Conservation (phyloP, 2,888 invertebrate species). For the Dasysyrphus tricinctus region DNA sequence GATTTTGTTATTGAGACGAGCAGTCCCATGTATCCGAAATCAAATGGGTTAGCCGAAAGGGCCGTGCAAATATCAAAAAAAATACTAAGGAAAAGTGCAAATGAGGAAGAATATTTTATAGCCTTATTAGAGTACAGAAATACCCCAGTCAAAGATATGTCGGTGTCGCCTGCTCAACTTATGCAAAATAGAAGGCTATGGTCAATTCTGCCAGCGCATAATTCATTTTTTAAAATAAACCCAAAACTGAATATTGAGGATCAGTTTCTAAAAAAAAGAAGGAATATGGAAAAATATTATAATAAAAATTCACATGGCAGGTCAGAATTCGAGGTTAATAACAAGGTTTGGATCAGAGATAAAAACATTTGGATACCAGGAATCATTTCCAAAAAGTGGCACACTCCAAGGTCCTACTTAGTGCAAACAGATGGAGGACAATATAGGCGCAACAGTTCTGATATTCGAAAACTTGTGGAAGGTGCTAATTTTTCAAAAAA, state of each 20-base stretch:
- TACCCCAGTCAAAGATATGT: constrained; percentile 35
- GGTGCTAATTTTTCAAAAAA: background rate
- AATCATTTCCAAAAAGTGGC: constrained; percentile 34
- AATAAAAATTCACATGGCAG: background rate
- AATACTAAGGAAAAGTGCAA: too few relatives aligned
- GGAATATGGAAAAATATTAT: background rate
- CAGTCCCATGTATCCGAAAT: constrained; percentile 24
- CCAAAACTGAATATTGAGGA: background rate
- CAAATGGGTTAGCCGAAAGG: constrained; percentile 38
- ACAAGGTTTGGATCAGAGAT: constrained; percentile 12
- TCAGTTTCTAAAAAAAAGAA: background rate
- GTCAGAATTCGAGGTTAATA: constrained; percentile 9
- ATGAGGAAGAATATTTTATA: too few relatives aligned
- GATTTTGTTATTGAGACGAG: constrained; percentile 30
- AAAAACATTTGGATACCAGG: constrained; percentile 10
- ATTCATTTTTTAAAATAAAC: background rate
- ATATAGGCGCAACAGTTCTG: constrained; percentile 17
- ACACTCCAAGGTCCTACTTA: constrained; percentile 33
- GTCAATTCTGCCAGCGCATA: background rate
- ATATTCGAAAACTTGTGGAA: background rate
- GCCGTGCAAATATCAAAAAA: constrained; percentile 21
- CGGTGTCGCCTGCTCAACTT: background rate
- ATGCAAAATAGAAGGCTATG: constrained; percentile 12
- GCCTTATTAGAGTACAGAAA: too few relatives aligned
- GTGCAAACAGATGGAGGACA: too few relatives aligned